Evolutionary conservation across 2,888 invertebrate genomes (phyloP).

Genomic region (Digitonthophagus gazella): DNA sequence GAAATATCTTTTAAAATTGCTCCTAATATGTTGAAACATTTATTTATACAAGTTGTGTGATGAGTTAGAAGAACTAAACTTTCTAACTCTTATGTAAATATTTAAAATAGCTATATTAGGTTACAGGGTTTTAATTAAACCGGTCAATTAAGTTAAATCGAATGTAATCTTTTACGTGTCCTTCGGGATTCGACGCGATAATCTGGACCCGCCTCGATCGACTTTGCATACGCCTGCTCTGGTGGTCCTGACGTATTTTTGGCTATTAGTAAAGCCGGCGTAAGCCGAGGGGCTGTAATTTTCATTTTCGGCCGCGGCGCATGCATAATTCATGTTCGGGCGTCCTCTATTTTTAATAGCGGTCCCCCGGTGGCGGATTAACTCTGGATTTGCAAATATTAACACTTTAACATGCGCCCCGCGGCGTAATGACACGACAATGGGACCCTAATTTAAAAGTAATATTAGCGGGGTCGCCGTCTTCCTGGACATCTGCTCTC

Average conservation of each 20-base stretch:
- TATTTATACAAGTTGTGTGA: no score
- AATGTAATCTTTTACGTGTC: neutral
- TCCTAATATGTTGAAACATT: no score
- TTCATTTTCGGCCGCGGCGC: neutral
- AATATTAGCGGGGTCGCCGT: neutral
- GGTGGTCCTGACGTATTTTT: constrained; percentile 16
- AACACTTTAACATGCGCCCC: neutral
- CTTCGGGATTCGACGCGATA: neutral
- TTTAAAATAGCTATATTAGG: no score
- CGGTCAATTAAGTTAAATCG: neutral
- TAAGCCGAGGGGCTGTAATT: neutral
- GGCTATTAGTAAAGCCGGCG: constrained; percentile 15
- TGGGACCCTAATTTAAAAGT: neutral
- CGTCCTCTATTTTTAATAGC: neutral
- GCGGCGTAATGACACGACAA: neutral
- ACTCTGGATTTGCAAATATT: neutral
- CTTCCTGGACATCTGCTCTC: neutral
- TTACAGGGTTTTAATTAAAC: neutral
- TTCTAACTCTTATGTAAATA: no score
- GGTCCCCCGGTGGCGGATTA: neutral
- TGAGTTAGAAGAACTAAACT: no score
- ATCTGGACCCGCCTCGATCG: neutral
- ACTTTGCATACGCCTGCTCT: constrained; percentile 11
- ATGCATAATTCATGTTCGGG: neutral
- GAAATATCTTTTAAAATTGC: no score